Conservation (phyloP, 2,888 invertebrate species). For the Drosophila yooni region DNA sequence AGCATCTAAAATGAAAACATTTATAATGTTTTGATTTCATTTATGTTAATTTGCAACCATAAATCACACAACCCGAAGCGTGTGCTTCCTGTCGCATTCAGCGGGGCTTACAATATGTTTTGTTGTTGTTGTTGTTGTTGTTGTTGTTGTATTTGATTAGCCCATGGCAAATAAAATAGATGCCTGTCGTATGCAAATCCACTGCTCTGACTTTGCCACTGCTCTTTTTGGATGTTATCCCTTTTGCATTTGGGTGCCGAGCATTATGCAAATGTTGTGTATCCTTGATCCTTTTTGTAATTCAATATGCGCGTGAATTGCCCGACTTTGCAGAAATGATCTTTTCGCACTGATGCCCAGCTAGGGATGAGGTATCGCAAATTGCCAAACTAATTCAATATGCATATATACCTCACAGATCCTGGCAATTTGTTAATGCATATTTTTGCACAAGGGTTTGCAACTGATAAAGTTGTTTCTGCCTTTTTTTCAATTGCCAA, state of each 20-base stretch:
- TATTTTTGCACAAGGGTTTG: constrained; percentile 5
- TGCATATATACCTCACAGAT: constrained; percentile 15
- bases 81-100: constrained; percentile 82
- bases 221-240: constrained; percentile 62
- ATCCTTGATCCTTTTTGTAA: constrained; percentile 67
- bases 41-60: constrained; percentile 81
- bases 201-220: constrained; percentile 42
- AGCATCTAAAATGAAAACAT: constrained; percentile 69
- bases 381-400: constrained; percentile 45
- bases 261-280: constrained; percentile 74
- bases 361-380: constrained; percentile 25
- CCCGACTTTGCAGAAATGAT: constrained; percentile 20
- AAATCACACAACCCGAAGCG: constrained; percentile 76
- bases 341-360: constrained; percentile 21
- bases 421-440: constrained; percentile 39
- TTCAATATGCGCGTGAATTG: constrained; percentile 79
- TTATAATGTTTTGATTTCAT: constrained; percentile 82
- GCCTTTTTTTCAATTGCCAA: background rate
- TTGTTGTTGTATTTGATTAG: constrained; percentile 66
- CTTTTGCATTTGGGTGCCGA: constrained; percentile 20
- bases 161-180: constrained; percentile 18
- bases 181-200: constrained; percentile 51
- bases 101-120: constrained; percentile 48
- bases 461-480: constrained; percentile 9
- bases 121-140: constrained; percentile 28